These are phyloP conservation scores for Griposia aprilina DNA, from an alignment of 2,888 invertebrate species.

Conservation along the genomic window DNA sequence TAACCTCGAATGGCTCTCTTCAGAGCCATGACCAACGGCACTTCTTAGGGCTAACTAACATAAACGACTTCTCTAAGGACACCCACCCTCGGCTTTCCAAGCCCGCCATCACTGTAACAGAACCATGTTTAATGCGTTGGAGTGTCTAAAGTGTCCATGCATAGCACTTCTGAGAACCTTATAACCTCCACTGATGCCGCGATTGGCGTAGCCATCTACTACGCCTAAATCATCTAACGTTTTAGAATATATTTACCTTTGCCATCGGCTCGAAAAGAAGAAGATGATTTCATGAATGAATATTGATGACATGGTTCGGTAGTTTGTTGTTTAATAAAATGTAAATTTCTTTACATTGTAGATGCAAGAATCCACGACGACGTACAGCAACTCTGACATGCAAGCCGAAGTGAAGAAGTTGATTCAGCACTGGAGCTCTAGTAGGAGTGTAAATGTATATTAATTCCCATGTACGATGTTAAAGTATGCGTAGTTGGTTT, in stretches of 20 bases:
- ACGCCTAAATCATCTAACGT: background rate
- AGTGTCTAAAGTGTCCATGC: too few relatives aligned
- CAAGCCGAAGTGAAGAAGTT: background rate
- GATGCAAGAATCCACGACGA: slow-evolving; percentile 14
- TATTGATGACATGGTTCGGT: background rate
- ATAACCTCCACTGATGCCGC: too few relatives aligned
- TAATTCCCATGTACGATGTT: background rate
- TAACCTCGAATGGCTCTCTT: too few relatives aligned
- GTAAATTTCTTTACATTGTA: background rate
- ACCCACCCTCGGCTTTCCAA: too few relatives aligned
- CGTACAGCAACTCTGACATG: background rate
- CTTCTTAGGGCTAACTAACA: too few relatives aligned
- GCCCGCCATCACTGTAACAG: too few relatives aligned
- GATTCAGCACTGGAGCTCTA: background rate
- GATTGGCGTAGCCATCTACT: background rate
- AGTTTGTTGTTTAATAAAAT: background rate
- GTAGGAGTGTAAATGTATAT: background rate
- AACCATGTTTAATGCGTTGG: too few relatives aligned
- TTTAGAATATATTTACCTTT: too few relatives aligned
- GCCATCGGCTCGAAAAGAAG: background rate
- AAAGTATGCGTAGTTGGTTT: too few relatives aligned
- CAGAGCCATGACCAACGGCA: too few relatives aligned
- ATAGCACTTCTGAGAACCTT: too few relatives aligned
- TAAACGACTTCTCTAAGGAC: too few relatives aligned
- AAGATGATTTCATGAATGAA: background rate